These are phyloP conservation scores for Mus pahari DNA, from an alignment of 2,113 vertebrate species.

Conservation along the genomic window DNA sequence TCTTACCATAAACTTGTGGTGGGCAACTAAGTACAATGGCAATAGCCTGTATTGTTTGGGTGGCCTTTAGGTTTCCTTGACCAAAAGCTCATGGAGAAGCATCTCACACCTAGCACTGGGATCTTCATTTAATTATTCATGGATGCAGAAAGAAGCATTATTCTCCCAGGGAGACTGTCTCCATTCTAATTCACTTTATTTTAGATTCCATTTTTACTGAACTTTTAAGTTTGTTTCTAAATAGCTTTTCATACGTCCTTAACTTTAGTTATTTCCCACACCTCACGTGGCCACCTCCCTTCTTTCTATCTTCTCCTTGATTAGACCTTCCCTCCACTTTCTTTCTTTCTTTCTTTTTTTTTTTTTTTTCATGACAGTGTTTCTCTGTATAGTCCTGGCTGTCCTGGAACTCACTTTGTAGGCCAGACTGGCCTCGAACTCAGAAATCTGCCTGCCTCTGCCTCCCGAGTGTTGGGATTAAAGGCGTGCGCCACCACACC, in stretches of 20 bases:
- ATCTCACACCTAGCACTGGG: neutral
- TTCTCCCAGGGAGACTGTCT: neutral
- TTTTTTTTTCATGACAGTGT: too few species aligned
- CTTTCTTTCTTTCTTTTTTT: too few species aligned
- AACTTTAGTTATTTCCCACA: neutral
- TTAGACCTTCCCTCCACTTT: neutral
- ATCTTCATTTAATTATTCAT: neutral
- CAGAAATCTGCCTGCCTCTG: too few species aligned
- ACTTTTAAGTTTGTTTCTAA: neutral
- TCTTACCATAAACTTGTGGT: neutral
- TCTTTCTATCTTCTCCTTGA: neutral
- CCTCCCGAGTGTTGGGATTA: too few species aligned
- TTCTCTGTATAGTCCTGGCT: too few species aligned
- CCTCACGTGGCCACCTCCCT: neutral
- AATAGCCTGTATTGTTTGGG: neutral
- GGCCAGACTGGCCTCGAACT: too few species aligned
- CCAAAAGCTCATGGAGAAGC: neutral
- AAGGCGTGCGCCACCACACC: too few species aligned
- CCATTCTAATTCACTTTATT: neutral
- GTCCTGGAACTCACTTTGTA: too few species aligned
- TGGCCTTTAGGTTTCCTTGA: neutral
- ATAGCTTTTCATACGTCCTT: neutral
- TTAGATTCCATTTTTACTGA: neutral
- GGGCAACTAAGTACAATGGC: neutral
- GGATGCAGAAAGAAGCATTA: neutral